These are phyloP conservation scores for zebrafish (Danio rerio) DNA, from an alignment of 2,113 vertebrate species.

Conservation along the genomic window DNA sequence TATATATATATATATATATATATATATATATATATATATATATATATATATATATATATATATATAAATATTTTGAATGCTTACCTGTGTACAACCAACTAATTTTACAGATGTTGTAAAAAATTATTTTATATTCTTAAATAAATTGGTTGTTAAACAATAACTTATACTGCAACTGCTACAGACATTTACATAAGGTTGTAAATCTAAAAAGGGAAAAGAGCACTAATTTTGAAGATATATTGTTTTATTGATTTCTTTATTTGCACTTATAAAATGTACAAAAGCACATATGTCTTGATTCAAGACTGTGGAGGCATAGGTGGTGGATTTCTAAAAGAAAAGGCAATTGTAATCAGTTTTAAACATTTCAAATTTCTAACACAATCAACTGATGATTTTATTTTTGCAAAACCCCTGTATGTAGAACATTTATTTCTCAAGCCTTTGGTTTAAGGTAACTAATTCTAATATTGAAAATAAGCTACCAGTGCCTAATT, in stretches of 20 bases:
- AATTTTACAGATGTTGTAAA: no score
- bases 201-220: constrained; percentile 34
- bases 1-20: no score
- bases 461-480: neutral
- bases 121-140: neutral
- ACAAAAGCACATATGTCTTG: constrained; percentile 56
- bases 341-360: constrained; percentile 8
- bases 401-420: neutral
- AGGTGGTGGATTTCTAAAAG: constrained; percentile 55
- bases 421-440: neutral
- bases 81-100: no score
- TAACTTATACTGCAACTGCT: neutral
- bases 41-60: no score
- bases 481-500: neutral
- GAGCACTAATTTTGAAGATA: constrained; percentile 60
- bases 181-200: neutral
- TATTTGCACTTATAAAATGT: constrained; percentile 42
- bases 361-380: neutral
- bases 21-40: no score
- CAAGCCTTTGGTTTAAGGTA: neutral
- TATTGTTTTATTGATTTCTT: constrained; percentile 59
- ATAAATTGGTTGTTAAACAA: neutral
- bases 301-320: constrained; percentile 67
- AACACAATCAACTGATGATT: neutral
- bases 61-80: no score